Conservation (phyloP, 2,113 vertebrate species). For the Heteronetta atricapilla region DNA sequence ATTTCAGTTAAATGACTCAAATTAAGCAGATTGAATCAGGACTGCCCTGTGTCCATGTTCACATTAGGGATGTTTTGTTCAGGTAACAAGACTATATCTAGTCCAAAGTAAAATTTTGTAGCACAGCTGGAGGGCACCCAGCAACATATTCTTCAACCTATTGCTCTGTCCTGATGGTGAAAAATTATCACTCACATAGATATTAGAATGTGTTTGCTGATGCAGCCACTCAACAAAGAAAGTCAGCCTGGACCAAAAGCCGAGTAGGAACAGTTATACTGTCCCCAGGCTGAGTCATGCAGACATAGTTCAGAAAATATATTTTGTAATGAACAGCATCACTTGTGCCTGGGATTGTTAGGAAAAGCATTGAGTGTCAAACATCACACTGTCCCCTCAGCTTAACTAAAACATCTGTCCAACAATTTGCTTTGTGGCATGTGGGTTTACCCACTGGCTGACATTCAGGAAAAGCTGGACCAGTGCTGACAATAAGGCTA, state of each 20-base stretch:
- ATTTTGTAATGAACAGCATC: not conserved
- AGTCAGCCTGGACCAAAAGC: not conserved
- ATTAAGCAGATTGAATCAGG: not conserved
- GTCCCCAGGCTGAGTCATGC: not conserved
- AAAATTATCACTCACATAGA: not conserved
- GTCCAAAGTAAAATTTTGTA: not conserved
- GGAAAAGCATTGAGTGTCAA: not conserved
- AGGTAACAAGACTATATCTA: not conserved
- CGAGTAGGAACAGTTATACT: not conserved
- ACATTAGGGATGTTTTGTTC: not conserved
- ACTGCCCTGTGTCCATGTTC: not conserved
- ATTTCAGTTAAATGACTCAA: not conserved
- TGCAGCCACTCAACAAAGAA: not conserved
- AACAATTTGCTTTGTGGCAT: not conserved
- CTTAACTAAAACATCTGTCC: not conserved
- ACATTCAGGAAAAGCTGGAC: not conserved
- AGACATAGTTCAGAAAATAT: not conserved
- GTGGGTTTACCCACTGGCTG: not conserved
- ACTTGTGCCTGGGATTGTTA: not conserved
- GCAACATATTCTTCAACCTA: fast-evolving
- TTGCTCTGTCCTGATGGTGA: not conserved
- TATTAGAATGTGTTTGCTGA: not conserved
- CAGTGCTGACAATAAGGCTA: not conserved
- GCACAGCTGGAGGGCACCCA: not conserved
- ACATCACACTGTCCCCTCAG: not conserved